Base-by-base conservation (phyloP, 2,797 vertebrate species). In the Chelmon rostratus region DNA sequence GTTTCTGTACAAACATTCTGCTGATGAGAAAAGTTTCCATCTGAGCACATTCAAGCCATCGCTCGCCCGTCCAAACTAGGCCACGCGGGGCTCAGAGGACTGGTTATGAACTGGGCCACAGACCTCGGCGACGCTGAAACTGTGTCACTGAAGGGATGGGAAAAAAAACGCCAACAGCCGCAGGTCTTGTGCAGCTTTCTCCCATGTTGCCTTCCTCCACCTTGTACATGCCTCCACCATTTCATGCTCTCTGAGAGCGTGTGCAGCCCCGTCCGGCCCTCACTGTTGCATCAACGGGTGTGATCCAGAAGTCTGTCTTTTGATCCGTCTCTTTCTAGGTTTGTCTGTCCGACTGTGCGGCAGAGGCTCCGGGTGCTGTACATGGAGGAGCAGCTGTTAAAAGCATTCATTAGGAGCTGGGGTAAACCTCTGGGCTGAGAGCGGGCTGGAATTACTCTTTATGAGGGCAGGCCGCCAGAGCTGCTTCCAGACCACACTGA, bases 21-120 rank as follows among this genome's bases (percentile, higher is more conserved):
- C 44, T 33, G 52, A 66, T 66, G 18, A 64, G 63, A 19, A 73
- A 72, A 54, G 25, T 21, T 52, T 73, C 42, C 54, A 75, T 68
- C 59, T 4, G 46, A 82, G 62, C 81, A 65, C 65, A 75, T 64
- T 76, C 65, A 83, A 53, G 76, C 79, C 73, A 54, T 67, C 37
- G 18, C 64, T 86, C 78, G 19, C 73, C 37, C 1, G 15, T 81
- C 67, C 35, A 78, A 94, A 91, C 59, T 88, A 88, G 93, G 91
- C 90, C 91, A 86, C 58, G 74, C 64, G 5, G 54, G 78, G 54
- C 88, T 86, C 84, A 7, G 85, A 88, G 86, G 91, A 86, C 63
- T n/a, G 37, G 65, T 52, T 77, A 76, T 86, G 90, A 94, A 92
- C 80, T 86, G 89, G 93, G 93, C 86, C 89, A 91, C 88, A 88